Conservation (phyloP, 2,797 vertebrate species). For the Percopsis omiscomaycus region DNA sequence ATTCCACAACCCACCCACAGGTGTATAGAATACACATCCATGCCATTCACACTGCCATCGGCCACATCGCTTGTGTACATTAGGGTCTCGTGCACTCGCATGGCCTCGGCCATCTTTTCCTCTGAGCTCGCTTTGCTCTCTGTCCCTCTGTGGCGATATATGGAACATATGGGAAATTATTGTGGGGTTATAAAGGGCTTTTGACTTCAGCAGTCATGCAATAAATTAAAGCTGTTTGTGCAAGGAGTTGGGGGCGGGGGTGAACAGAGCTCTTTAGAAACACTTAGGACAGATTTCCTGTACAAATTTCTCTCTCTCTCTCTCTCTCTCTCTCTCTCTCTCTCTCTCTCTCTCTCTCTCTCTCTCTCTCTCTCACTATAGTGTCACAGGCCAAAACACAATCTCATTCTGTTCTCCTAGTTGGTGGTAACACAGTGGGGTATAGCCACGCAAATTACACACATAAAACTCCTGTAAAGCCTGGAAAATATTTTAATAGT, state of each 20-base stretch:
- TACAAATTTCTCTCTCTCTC: constrained; percentile 45
- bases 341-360: constrained; percentile 30
- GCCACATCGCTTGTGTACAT: constrained; percentile 37
- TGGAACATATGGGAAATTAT: constrained; percentile 82
- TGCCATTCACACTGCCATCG: constrained; percentile 47
- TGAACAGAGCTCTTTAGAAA: constrained; percentile 74
- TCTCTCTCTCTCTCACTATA: constrained; percentile 46
- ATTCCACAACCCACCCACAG: constrained; percentile 73
- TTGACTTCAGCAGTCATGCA: constrained; percentile 79
- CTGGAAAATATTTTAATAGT: constrained; percentile 83
- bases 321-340: constrained; percentile 37
- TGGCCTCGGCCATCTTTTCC: constrained; percentile 44
- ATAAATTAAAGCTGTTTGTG: constrained; percentile 79
- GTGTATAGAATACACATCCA: constrained; percentile 56
- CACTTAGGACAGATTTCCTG: constrained; percentile 73
- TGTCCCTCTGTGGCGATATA: constrained; percentile 74
- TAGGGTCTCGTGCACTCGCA: constrained; percentile 32
- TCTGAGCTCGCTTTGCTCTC: constrained; percentile 43
- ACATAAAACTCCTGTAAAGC: constrained; percentile 76
- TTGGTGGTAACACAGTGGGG: constrained; percentile 79
- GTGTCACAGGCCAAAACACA: constrained; percentile 67
- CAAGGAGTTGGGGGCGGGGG: constrained; percentile 55
- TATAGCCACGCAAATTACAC: constrained; percentile 79
- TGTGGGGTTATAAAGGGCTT: constrained; percentile 78
- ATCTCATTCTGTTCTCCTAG: constrained; percentile 72